Percentiles rank a stretch among this genome's conserved stretches.
phyloP scores from a whole-genome alignment of 2,113 vertebrate genomes.

The Numenius arquata region DNA sequence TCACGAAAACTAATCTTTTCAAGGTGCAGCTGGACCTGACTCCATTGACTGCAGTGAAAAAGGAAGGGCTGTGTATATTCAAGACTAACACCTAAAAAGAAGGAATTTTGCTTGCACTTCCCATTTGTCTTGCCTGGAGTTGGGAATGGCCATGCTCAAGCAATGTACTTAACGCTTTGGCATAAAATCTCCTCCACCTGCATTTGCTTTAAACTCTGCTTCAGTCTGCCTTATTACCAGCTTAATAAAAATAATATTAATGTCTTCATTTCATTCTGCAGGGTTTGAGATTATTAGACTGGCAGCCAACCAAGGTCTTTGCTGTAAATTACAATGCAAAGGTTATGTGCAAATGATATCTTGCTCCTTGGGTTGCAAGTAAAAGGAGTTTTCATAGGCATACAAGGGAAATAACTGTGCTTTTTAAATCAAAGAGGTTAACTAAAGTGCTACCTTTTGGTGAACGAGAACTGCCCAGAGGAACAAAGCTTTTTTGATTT shows the following conservation, averaged over 20 bases:
- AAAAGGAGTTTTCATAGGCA: neutral
- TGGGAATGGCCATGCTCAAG: neutral
- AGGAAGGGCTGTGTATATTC: neutral
- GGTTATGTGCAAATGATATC: neutral
- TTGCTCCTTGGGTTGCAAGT: neutral
- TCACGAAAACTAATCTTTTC: neutral
- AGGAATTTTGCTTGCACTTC: neutral
- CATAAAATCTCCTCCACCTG: constrained; percentile 30
- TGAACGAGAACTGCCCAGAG: neutral
- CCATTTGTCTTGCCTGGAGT: neutral
- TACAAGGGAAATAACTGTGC: neutral
- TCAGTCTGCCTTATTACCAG: constrained; percentile 34
- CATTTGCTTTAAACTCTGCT: constrained; percentile 4
- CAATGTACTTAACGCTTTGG: neutral
- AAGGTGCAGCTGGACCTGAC: neutral
- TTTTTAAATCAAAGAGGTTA: neutral
- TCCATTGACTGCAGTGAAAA: neutral
- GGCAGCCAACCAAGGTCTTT: neutral
- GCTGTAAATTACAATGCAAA: neutral
- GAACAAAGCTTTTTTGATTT: neutral
- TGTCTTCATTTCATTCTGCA: neutral
- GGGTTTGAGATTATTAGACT: constrained; percentile 5
- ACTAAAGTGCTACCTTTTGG: neutral
- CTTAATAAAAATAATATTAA: constrained; percentile 42
- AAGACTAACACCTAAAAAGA: neutral